Base-by-base conservation (phyloP, 2,888 invertebrate genomes). In the Xylophagus ater region DNA sequence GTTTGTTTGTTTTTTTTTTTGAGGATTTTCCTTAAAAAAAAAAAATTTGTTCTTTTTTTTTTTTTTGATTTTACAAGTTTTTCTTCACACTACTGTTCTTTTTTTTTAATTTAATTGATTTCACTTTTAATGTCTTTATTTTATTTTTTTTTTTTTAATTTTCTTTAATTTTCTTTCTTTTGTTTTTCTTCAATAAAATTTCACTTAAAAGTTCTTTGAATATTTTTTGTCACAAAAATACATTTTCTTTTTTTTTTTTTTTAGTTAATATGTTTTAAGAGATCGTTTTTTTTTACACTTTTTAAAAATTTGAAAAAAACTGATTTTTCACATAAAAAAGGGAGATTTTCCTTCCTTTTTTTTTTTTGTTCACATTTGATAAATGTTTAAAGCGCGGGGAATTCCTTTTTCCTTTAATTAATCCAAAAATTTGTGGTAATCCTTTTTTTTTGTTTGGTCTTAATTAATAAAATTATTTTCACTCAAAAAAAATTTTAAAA, bases 21-120 rank as follows among this genome's bases (percentile, higher is more conserved):
- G 31, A 37, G 17, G 17, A 31, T 17, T 18, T 15, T 26, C 25
- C 20, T 49, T 48, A 50, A 51, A 48, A 49, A 50, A 46, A 46
- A 48, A 43, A 41, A 44, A 44, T 46, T 43, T 46, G 30, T 40
- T 44, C 12, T 34, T 24, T 29, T 29, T 34, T 30, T 14, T 31
- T 7, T 17, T 24, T 21, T 19, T 24, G 13, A 23, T 30, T 1
- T 20, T 32, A 4, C 7, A 23, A 14, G 31, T 31, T 8, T 8
- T 37, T 9, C 12, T 31, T 30, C n/a, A 31, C 24, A 10, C 13
- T 5, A 37, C 23, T 25, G 34, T 33, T 37, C 34, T 38, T 33
- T 41, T 26, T 28, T 36, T 32, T 32, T 36, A 14, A 26, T 13
- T 5, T 13, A 17, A 17, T 19, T 6, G 2, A 18, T 3, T 32